Evolutionary conservation across 2,113 vertebrate species (phyloP).

Genomic region (Choloepus hoffmanni): DNA sequence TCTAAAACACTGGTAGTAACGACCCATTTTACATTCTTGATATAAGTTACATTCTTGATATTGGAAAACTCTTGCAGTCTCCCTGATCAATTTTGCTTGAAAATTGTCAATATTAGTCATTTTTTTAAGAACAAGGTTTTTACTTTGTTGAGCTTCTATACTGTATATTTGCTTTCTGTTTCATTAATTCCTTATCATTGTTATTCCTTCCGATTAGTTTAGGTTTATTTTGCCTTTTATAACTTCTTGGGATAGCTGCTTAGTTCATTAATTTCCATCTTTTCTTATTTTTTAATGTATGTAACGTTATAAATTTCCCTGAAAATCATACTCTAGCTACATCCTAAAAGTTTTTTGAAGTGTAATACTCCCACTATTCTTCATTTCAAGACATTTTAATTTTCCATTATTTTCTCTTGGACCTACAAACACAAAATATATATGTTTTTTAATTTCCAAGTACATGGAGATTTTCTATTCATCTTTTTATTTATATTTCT

Average conservation of each 20-base stretch:
- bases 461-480: neutral
- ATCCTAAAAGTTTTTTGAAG: conserved; percentile 19
- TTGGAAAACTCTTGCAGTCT: neutral
- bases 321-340: neutral
- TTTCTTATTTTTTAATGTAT: neutral
- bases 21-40: neutral
- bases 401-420: neutral
- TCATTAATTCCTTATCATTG: conserved; percentile 36
- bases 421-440: neutral
- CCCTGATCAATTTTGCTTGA: conserved; percentile 33
- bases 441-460: neutral
- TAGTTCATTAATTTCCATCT: neutral
- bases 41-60: neutral
- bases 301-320: conserved; percentile 33
- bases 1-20: neutral
- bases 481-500: conserved; percentile 47
- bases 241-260: neutral
- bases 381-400: conserved; percentile 32
- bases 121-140: neutral
- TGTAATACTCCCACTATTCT: conserved; percentile 3
- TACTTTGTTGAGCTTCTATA: neutral
- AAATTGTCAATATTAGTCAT: neutral
- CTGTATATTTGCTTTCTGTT: neutral
- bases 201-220: neutral
- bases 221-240: conserved; percentile 23